Base-by-base conservation (phyloP, 2,113 vertebrate species). In the Chloropsis hardwickii region DNA sequence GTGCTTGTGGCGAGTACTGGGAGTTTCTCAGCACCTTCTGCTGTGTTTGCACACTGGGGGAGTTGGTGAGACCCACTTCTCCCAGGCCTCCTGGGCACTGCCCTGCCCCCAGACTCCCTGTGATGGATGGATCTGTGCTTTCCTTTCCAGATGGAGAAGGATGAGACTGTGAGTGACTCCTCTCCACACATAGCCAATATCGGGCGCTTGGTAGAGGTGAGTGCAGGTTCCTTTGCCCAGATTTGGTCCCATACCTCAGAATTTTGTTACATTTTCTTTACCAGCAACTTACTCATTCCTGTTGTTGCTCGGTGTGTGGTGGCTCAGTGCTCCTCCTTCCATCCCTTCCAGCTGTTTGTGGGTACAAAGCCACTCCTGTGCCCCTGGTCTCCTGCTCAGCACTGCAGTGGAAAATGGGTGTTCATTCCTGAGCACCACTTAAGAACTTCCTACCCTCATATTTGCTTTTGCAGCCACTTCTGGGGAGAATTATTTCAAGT, bases 131-230 rank as follows among this genome's bases (percentile, higher is more conserved):
- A 1, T 51, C 31, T 45, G 37, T 88, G 66, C n/a, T 25, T 51
- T 71, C 25, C 45, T 48, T 84, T 57, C 2, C 47, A 99, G 99
- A 99, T 99, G 99, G 99, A 99, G 97, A 99, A 99, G 91, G 99
- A 99, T 13, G 99, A 99, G 90, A 98, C 99, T 0, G 99, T 99
- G 95, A 99, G 99, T 9, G 99, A 99, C 97, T 98, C 98, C 61
- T 99, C 99, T 47, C 99, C 99, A 14, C 99, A 99, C 98, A 99
- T 99, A 95, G 99, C 99, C 96, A 99, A 99, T 51, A 99, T 99
- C 0, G 99, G 99, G 35, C 99, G 99, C 92, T 98, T 99, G 95
- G 99, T 99, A 67, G 99, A 99, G 98, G 99, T 99, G 83, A 98
- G 98, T 95, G 29, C 54, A 12, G 65, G 0, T 51, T 21, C 67